Base-by-base conservation (phyloP, 2,113 vertebrate genomes). In the Dipodomys ordii region DNA sequence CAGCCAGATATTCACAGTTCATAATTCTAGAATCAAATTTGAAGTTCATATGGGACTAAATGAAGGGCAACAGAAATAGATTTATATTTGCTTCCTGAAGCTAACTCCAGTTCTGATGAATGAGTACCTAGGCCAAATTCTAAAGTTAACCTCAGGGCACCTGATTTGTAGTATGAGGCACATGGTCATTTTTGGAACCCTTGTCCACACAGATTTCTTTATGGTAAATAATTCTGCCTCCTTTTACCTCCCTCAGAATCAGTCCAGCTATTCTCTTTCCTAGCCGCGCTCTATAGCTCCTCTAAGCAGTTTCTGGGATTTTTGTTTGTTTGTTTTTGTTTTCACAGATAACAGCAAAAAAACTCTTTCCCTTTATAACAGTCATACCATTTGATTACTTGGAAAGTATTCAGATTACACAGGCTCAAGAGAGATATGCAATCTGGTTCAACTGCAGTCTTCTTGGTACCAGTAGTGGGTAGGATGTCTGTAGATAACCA, bases 1-100 rank as follows among this genome's bases (percentile, higher is more conserved):
- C 94, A 95, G 35, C 32, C 71, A 94, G 62, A 35, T 93, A 90
- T 78, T 94, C 16, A 44, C 44, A 83, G 46, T 35, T 96, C 57
- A 90, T 30, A 77, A 10, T 71, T 90, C 35, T 30, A 13, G 92
- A 93, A 96, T 73, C 83, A 30, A 90, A 87, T 88, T 65, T 86
- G 90, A 93, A 96, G 90, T 44, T 90, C 27, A 0, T 13, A 60
- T 32, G 62, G 92, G 62, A 62, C 83, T 93, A 96, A 28, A 88
- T 83, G 62, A 96, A 96, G 62, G 87, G 69, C 18, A 86, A 19
- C 39, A 28, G 49, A 92, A 90, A 90, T 19, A 90, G 44, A 95
- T 87, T 94, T 96, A 64, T 57, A 86, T 92, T n/a, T 90, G 20
- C 25, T 72, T 90, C 39, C n/a, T 76, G 27, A 62, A 84, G 80